These are phyloP conservation scores for Coracopsis vasa DNA, from an alignment of 2,113 vertebrate species.

Conservation along the genomic window DNA sequence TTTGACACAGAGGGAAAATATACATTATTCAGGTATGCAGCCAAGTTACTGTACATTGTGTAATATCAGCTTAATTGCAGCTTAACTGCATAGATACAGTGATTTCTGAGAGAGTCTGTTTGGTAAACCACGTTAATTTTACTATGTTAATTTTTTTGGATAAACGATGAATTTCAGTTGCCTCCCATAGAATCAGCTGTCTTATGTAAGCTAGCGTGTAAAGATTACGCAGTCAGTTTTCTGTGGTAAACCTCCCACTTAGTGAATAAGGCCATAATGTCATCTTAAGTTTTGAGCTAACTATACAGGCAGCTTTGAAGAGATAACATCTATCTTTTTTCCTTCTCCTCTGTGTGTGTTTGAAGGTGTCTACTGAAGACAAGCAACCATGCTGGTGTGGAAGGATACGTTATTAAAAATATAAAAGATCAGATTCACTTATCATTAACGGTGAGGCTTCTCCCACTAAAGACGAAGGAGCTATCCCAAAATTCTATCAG, in stretches of 20 bases:
- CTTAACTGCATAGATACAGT: neutral
- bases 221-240: neutral
- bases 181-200: neutral
- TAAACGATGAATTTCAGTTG: neutral
- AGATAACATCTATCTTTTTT: neutral
- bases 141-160: neutral
- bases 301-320: neutral
- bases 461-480: neutral
- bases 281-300: neutral
- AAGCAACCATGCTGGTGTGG: conserved; percentile 88
- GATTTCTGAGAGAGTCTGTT: neutral
- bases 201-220: neutral
- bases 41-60: neutral
- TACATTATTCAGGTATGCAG: conserved; percentile 88
- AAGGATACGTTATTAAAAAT: conserved; percentile 90
- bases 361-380: conserved; percentile 89
- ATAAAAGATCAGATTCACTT: conserved; percentile 89
- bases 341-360: conserved; percentile 10
- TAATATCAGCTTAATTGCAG: neutral
- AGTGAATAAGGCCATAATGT: neutral
- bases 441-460: conserved; percentile 80
- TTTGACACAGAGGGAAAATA: conserved; percentile 88
- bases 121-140: neutral
- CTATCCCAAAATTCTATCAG: neutral
- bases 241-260: neutral